Base-by-base conservation (phyloP, 1,140 invertebrate species). In the Bactericera cockerelli region DNA sequence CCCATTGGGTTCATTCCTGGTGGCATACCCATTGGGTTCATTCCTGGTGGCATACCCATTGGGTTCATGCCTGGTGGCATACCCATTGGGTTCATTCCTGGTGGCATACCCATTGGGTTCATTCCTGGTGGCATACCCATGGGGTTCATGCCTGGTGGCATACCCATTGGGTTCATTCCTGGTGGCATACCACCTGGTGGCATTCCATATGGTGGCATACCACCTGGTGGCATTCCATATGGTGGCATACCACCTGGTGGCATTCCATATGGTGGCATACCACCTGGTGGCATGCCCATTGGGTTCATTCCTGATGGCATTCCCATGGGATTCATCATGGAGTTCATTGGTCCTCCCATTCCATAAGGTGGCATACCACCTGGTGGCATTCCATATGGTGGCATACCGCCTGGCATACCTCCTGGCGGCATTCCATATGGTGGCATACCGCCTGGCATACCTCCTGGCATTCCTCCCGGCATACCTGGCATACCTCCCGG, bases 381-480 rank as follows among this genome's bases (percentile, higher is more conserved):
- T 6, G 28, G 28, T 8, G 55, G 55, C 28, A 58, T 36, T 11
- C 57, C 57, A 58, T 33, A 26, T 22, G 57, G 57, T 2, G 24
- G 16, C 36, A 36, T 39, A 16, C 57, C 57, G 21, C 57, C 57
- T 8, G 57, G 28, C 19, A 19, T 25, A 8, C 57, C 57, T n/a
- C 25, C 31, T 19, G 57, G 57, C 21, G 36, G 28, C 36, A 26
- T 36, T 57, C 56, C 56, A 25, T n/a, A 4, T 21, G 49, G 19
- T 39, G 42, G 36, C 8, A 33, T 39, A 19, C 57, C 57, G n/a
- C 49, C 49, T 22, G 57, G 57, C 28, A 39, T 42, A 6, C 28
- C 33, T 42, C 57, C 57, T 14, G 28, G 28, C 28, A 58, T 39
- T 39, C 57, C 57, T 4, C 55, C 55, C 1, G 57, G 57, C 57